A percentile compares a stretch with the other conserved stretches of the same genome.
Conservation (phyloP, 2,888 invertebrate genomes). For the Anticlea derivata region DNA sequence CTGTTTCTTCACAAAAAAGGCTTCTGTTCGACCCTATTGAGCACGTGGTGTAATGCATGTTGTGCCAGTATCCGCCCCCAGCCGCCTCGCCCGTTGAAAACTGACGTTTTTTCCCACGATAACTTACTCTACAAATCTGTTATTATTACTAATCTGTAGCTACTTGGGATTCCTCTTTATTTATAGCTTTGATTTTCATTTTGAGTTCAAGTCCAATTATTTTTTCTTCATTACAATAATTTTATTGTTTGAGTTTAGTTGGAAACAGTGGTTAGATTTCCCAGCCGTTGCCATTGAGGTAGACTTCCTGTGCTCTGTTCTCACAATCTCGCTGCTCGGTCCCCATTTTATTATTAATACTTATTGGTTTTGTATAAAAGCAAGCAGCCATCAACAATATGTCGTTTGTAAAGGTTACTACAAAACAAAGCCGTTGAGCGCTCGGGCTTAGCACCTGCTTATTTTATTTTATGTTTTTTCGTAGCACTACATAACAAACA, state of each 20-base stretch:
- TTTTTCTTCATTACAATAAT: slow-evolving; percentile 18
- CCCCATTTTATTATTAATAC: slow-evolving; percentile 78
- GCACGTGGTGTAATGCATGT: slow-evolving; percentile 67
- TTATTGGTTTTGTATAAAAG: slow-evolving; percentile 78
- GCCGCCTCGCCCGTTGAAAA: slow-evolving; percentile 59
- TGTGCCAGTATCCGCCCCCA: slow-evolving; percentile 68
- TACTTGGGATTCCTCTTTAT: slow-evolving; percentile 28
- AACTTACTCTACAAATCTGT: slow-evolving; percentile 65
- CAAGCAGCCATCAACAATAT: slow-evolving; percentile 78
- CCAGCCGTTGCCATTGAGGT: slow-evolving; percentile 61
- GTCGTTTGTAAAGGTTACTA: slow-evolving; percentile 79
- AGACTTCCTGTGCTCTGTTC: slow-evolving; percentile 75
- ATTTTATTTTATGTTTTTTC: slow-evolving; percentile 41
- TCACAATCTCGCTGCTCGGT: slow-evolving; percentile 67
- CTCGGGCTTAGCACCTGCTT: slow-evolving; percentile 74
- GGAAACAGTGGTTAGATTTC: slow-evolving; percentile 34
- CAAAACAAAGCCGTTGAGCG: slow-evolving; percentile 78
- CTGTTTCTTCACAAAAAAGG: slow-evolving; percentile 38
- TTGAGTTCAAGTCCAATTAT: slow-evolving; percentile 15
- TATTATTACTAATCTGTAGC: slow-evolving; percentile 43
- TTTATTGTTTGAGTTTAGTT: slow-evolving; percentile 25
- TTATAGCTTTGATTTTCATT: slow-evolving; percentile 16
- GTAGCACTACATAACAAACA: background rate
- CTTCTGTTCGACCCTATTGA: slow-evolving; percentile 53
- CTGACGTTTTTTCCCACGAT: slow-evolving; percentile 77